These are phyloP conservation scores for Bergia sp. DNA, from an alignment of 92 coral and sea anemone genomes.

Conservation along the genomic window DNA sequence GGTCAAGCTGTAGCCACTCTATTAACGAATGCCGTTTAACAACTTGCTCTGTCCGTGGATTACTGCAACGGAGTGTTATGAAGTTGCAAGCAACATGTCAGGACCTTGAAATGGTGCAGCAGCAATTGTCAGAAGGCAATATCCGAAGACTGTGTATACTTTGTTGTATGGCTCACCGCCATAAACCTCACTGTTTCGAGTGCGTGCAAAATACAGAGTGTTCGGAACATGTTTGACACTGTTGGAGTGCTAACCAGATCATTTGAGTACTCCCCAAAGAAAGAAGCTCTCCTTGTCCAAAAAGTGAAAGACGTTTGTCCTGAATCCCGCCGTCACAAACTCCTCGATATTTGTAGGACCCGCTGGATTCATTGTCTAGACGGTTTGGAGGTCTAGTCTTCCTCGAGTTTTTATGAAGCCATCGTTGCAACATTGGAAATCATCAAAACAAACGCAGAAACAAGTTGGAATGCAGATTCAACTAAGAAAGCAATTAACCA, in stretches of 20 bases:
- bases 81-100: slow-evolving; percentile 64
- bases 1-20: slow-evolving; percentile 29
- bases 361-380: slow-evolving; percentile 66
- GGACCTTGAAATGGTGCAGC: slow-evolving; percentile 49
- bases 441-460: background rate
- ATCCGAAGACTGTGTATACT: slow-evolving; percentile 53
- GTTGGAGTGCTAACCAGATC: slow-evolving; percentile 66
- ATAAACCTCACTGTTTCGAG: slow-evolving; percentile 62
- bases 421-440: slow-evolving; percentile 43
- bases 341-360: slow-evolving; percentile 60
- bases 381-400: slow-evolving; percentile 60
- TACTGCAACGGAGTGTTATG: slow-evolving; percentile 61
- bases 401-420: slow-evolving; percentile 56
- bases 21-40: slow-evolving; percentile 55
- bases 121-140: slow-evolving; percentile 53
- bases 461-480: background rate
- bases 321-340: slow-evolving; percentile 47
- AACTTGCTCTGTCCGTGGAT: slow-evolving; percentile 52
- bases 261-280: slow-evolving; percentile 61
- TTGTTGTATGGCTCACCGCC: slow-evolving; percentile 60
- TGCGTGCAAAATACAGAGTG: slow-evolving; percentile 58
- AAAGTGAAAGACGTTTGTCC: slow-evolving; percentile 30
- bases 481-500: slow-evolving; percentile 48
- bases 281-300: slow-evolving; percentile 62
- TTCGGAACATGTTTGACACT: slow-evolving; percentile 59